Evolutionary conservation across 2,113 vertebrate species (phyloP), one percentile per base, ranked within the genome.

Genomic region (Oncorhynchus keta): DNA sequence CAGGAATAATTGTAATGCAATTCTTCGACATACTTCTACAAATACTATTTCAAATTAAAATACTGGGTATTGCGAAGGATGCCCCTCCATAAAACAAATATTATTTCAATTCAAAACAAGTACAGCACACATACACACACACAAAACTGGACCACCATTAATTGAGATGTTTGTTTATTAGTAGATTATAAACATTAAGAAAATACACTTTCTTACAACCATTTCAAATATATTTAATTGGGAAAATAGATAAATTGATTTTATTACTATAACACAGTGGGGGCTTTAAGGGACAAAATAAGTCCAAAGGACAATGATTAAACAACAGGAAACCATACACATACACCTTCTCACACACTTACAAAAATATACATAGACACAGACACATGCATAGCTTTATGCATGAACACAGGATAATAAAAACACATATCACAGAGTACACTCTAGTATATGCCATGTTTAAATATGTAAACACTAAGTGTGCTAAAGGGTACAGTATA

Each of bases 231-330:
- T 13, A n/a, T 70, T 85, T 22, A 85, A 75, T 90, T 87, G 88
- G 90, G 92, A 91, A 92, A 92, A 93, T 87, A 91, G 67, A 87
- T 91, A 88, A 89, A 88, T 89, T 90, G 88, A 86, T 83, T 80
- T 81, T 32, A 81, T 87, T 88, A 49, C 26, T 22, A 79, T 64
- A 79, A 86, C 81, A 88, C 77, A 45, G 39, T 81, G 48, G 64
- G 70, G 84, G 81, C 80, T 57, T 3, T 9, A 57, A 30, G 64
- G 59, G 45, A 5, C n/a, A 69, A 68, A 26, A n/a, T 2, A 11
- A 2, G 39, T 45, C 8, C n/a, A 32, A 76, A 20, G 78, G 81
- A 88, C 75, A 78, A 75, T 83, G 71, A 12, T 11, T 11, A 45
- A 45, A 45, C 39, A 45, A 45, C 39, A 83, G 67, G 57, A 59